Conservation (phyloP, 2,888 invertebrate genomes). For the Hirtodrosophila trivittata region DNA sequence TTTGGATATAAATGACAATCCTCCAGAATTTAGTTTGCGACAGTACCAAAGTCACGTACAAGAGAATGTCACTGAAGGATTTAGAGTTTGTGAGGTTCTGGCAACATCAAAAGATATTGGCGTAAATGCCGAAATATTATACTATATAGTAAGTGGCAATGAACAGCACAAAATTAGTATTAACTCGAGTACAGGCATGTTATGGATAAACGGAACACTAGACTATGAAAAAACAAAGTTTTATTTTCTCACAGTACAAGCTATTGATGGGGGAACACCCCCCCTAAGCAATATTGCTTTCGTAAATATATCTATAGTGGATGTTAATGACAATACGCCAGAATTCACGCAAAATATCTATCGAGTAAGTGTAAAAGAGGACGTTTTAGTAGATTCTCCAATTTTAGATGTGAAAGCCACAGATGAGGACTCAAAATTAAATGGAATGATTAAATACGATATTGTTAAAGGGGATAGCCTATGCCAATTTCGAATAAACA, state of each 20-base stretch:
- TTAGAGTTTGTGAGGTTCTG: slow-evolving; percentile 91
- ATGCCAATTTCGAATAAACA: slow-evolving; percentile 91
- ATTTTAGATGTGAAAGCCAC: slow-evolving; percentile 91
- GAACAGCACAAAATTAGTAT: slow-evolving; percentile 93
- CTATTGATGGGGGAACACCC: slow-evolving; percentile 94
- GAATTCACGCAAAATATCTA: slow-evolving; percentile 91
- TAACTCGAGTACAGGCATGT: slow-evolving; percentile 89
- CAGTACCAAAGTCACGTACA: slow-evolving; percentile 91
- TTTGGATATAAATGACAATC: slow-evolving; percentile 97
- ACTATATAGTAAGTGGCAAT: slow-evolving; percentile 94
- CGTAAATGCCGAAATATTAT: slow-evolving; percentile 95
- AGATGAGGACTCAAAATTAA: slow-evolving; percentile 92
- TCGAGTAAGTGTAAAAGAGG: slow-evolving; percentile 90
- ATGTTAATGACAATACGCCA: slow-evolving; percentile 95
- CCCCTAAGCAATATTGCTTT: slow-evolving; percentile 94
- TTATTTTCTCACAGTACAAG: slow-evolving; percentile 94
- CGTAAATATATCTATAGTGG: slow-evolving; percentile 92
- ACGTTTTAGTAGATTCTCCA: slow-evolving; percentile 89
- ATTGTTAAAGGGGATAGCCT: slow-evolving; percentile 90
- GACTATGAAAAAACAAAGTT: slow-evolving; percentile 94
- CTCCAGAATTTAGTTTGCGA: slow-evolving; percentile 95
- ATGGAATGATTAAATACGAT: slow-evolving; percentile 91
- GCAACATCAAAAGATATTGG: slow-evolving; percentile 97
- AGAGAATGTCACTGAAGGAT: slow-evolving; percentile 91
- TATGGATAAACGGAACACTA: slow-evolving; percentile 90